Evolutionary conservation across 2,797 vertebrate species (phyloP).

Genomic region (Hypotaenidia okinawae): DNA sequence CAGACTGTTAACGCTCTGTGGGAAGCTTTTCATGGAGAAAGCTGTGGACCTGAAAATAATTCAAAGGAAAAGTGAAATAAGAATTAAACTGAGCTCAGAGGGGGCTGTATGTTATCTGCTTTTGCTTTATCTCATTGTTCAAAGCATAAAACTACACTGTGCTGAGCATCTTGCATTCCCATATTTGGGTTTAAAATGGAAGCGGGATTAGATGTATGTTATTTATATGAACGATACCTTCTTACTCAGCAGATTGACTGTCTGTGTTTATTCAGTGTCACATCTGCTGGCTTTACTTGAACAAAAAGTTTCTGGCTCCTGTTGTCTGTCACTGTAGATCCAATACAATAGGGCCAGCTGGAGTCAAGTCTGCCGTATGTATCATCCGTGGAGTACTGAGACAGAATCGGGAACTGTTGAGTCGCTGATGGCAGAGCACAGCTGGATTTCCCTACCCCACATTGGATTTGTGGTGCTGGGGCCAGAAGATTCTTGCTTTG

Average conservation of each 20-base stretch:
- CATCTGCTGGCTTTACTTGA: slow-evolving; percentile 61
- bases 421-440: neutral
- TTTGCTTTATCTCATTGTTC: neutral
- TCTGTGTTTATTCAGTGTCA: slow-evolving; percentile 71
- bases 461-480: rapidly evolving
- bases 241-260: slow-evolving; percentile 72
- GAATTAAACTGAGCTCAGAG: neutral
- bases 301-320: slow-evolving; percentile 70
- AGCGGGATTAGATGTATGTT: slow-evolving; percentile 66
- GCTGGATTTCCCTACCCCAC: neutral
- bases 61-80: neutral
- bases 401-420: neutral
- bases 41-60: neutral
- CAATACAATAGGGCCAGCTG: slow-evolving; percentile 69
- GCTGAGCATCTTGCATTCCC: slow-evolving; percentile 62
- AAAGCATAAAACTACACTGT: neutral
- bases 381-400: neutral
- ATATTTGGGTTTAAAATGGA: slow-evolving; percentile 61
- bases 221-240: slow-evolving; percentile 64
- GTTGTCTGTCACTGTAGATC: slow-evolving; percentile 59
- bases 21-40: slow-evolving; percentile 1
- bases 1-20: neutral
- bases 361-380: slow-evolving; percentile 50
- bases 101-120: neutral
- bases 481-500: neutral